Evolutionary conservation across 2,888 invertebrate genomes (phyloP).

Genomic region (Tetropium fuscum): DNA sequence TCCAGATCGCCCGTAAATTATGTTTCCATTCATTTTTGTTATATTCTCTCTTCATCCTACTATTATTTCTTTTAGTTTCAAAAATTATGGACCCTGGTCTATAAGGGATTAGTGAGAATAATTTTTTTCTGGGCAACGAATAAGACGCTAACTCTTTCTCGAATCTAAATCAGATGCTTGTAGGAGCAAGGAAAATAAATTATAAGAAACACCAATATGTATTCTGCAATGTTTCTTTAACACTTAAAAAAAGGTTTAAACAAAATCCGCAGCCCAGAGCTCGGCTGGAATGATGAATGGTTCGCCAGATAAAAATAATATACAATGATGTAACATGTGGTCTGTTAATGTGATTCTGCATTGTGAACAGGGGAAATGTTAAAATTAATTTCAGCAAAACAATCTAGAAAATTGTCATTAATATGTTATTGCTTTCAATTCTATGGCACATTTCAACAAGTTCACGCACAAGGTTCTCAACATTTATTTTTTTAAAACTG

Average conservation of each 20-base stretch:
- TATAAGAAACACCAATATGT: neutral
- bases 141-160: too few species aligned
- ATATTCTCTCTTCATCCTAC: too few species aligned
- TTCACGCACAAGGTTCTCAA: neutral
- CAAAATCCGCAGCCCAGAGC: slow-evolving; percentile 18
- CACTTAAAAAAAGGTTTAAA: slow-evolving; percentile 14
- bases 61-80: too few species aligned
- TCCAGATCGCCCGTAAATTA: too few species aligned
- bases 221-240: neutral
- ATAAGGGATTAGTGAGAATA: too few species aligned
- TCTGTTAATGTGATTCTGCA: slow-evolving; percentile 1
- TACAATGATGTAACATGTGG: slow-evolving; percentile 34
- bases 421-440: too few species aligned
- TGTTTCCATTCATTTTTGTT: too few species aligned
- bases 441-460: neutral
- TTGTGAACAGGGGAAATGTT: slow-evolving; percentile 4
- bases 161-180: neutral
- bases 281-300: slow-evolving; percentile 23
- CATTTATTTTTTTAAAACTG: too few species aligned
- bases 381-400: slow-evolving; percentile 3
- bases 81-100: too few species aligned
- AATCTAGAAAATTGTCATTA: too few species aligned
- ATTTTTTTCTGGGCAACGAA: too few species aligned
- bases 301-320: slow-evolving; percentile 23
- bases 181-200: neutral